Percentiles rank a stretch among this genome's conserved stretches.
These are phyloP conservation scores for Pseudonaja textilis DNA, from an alignment of 2,113 vertebrate species.

Conservation along the genomic window DNA sequence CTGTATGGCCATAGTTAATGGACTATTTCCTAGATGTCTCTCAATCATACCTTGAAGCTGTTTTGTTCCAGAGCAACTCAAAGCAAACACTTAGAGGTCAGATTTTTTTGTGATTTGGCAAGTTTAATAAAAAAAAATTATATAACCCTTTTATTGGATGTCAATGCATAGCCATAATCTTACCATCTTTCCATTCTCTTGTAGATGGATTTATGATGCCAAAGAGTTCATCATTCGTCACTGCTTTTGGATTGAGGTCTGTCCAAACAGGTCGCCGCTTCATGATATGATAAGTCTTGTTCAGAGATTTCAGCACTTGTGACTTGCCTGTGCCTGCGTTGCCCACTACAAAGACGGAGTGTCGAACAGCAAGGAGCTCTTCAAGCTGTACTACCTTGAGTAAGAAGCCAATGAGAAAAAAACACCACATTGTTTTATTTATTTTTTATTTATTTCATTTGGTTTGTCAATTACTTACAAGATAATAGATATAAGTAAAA, in stretches of 20 bases:
- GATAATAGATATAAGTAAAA: too few species aligned
- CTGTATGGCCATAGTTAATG: background rate
- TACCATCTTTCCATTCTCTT: conserved; percentile 95
- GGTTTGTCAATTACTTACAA: too few species aligned
- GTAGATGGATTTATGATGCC: conserved; percentile 88
- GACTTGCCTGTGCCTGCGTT: conserved; percentile 91
- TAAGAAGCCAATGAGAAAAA: background rate
- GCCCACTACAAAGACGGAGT: conserved; percentile 95
- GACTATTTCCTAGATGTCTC: background rate
- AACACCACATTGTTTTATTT: background rate
- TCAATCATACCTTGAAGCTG: background rate
- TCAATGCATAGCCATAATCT: conserved; percentile 14
- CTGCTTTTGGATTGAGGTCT: conserved; percentile 90
- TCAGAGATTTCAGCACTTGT: conserved; percentile 87
- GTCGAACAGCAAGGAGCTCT: conserved; percentile 87
- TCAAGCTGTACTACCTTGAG: conserved; percentile 91
- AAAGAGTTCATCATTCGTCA: conserved; percentile 86
- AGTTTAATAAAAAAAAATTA: background rate
- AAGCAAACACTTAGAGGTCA: background rate
- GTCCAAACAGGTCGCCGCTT: conserved; percentile 84
- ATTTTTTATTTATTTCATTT: too few species aligned
- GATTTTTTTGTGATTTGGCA: background rate
- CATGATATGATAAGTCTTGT: conserved; percentile 89
- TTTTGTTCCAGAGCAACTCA: background rate
- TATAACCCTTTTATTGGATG: background rate